Base-by-base conservation (phyloP, 2,113 vertebrate species). In the Holacanthus passer region DNA sequence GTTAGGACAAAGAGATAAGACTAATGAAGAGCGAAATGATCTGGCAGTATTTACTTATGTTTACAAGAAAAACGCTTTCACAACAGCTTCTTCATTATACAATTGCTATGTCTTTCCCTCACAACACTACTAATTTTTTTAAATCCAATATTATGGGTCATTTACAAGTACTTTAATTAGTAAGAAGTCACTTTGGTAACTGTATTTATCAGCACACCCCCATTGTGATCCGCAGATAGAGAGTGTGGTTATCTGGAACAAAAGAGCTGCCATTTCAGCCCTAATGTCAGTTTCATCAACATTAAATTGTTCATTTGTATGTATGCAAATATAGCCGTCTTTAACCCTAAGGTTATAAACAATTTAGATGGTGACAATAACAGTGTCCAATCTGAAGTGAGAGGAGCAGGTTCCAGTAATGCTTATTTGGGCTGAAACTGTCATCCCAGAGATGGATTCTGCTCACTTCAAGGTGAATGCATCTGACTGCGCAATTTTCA, bases 391-490 rank as follows among this genome's bases (percentile, higher is more conserved):
- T 80, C 47, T 63, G 64, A 70, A 65, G 50, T 52, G 56, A 82
- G 76, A 73, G 39, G 3, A 79, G 58, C 48, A 4, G 58, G 43
- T 75, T 64, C 35, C 65, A 29, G 45, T 68, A 59, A 70, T 81
- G 79, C 63, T 81, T 70, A 67, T 89, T 88, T 79, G 84, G 64
- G 43, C 60, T 70, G 68, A 77, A 71, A 66, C 64, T 87, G 76
- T 85, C 87, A 83, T 87, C 81, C 48, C 39, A 45, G 47, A 82
- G 84, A 91, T 87, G 71, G 85, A 85, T 85, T 79, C 67, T 63
- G 56, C 88, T 93, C 87, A 82, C 79, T 92, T 91, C 77, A 89
- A 90, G 83, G 91, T 91, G 88, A 93, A 91, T 48, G 73, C 79
- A 75, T 89, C 87, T 91, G 70, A 88, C 65, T 83, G 86, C 87